Percentiles rank a stretch among this genome's conserved stretches.
Evolutionary conservation across 2,888 invertebrate species (phyloP).

Genomic region (Colostygia pectinataria): DNA sequence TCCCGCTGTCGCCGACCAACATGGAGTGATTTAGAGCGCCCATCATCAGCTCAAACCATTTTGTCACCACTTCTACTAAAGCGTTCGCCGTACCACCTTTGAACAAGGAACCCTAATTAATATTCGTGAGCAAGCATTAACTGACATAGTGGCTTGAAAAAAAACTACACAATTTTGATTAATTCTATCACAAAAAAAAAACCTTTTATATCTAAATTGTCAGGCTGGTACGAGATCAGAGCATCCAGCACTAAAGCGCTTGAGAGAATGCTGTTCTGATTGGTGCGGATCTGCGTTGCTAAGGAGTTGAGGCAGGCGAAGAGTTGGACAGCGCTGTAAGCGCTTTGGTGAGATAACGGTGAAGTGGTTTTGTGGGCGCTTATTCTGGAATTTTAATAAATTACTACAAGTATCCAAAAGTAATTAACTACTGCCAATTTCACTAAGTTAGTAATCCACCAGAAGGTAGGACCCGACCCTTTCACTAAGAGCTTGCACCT

Average conservation of each 20-base stretch:
- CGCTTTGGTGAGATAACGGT: conserved; percentile 68
- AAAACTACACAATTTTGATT: no score
- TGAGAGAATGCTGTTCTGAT: conserved; percentile 53
- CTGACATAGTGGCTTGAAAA: no score
- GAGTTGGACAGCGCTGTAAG: conserved; percentile 69
- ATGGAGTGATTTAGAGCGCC: conserved; percentile 59
- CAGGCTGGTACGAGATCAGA: conserved; percentile 67
- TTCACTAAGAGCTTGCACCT: no score
- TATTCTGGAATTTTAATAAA: conserved; percentile 48
- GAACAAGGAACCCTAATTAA: no score
- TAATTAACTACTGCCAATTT: not conserved
- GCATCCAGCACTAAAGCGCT: conserved; percentile 68
- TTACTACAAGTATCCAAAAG: not conserved
- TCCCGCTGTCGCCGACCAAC: conserved; percentile 50
- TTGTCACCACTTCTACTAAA: conserved; percentile 56
- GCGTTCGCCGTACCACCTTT: conserved; percentile 45
- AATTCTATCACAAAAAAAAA: no score
- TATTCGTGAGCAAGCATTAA: no score
- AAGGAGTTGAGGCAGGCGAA: conserved; percentile 61
- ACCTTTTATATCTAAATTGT: conserved; percentile 48
- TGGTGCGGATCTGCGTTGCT: conserved; percentile 49
- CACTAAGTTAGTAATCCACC: no score
- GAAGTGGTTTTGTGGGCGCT: conserved; percentile 53
- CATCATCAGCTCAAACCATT: conserved; percentile 60
- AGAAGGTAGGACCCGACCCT: no score